Conservation (phyloP, 2,888 invertebrate genomes). For the Drosophila demipolita region DNA sequence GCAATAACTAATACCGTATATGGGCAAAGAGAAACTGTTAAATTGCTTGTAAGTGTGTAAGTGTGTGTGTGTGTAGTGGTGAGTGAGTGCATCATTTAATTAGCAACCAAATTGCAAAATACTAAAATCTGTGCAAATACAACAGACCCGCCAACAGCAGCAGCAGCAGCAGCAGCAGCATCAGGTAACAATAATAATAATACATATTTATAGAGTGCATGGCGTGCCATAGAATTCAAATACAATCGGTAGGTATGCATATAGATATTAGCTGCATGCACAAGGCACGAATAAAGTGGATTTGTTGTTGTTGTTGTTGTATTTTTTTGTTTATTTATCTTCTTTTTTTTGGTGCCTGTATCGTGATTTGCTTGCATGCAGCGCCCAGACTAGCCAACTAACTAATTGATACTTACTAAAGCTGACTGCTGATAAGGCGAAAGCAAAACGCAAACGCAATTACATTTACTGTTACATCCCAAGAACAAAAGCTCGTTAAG, state of each 20-base stretch:
- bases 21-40: slow-evolving; percentile 23
- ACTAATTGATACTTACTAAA: slow-evolving; percentile 63
- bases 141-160: slow-evolving; percentile 9
- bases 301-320: background rate
- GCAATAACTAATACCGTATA: slow-evolving; percentile 5
- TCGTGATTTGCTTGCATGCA: slow-evolving; percentile 57
- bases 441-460: slow-evolving; percentile 62
- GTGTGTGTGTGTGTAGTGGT: slow-evolving; percentile 17
- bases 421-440: slow-evolving; percentile 42
- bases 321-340: background rate
- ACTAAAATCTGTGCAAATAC: slow-evolving; percentile 31
- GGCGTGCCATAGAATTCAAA: slow-evolving; percentile 45
- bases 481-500: slow-evolving; percentile 67
- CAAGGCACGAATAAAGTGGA: slow-evolving; percentile 2
- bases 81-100: slow-evolving; percentile 47
- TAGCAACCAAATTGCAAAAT: slow-evolving; percentile 44
- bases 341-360: slow-evolving; percentile 6
- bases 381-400: slow-evolving; percentile 23
- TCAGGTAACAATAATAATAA: slow-evolving; percentile 57
- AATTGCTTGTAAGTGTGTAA: no score
- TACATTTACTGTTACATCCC: slow-evolving; percentile 52
- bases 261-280: background rate
- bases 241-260: slow-evolving; percentile 19
- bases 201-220: slow-evolving; percentile 47
- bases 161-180: slow-evolving; percentile 22